These are phyloP conservation scores for Limnephilus auricula DNA, from an alignment of 2,888 invertebrate genomes.

Conservation along the genomic window DNA sequence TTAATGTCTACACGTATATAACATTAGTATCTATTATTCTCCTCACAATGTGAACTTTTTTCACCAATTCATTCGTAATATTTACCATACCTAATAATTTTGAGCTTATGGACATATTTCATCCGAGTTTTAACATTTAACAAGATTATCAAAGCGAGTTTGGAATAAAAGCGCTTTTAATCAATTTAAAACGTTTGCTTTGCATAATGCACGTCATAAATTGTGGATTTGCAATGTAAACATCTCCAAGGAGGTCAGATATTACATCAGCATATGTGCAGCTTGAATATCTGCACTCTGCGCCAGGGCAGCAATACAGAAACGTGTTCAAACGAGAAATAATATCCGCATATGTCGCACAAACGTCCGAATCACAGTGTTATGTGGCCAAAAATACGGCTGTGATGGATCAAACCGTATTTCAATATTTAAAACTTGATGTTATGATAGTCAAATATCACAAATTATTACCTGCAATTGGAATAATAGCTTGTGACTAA, in stretches of 20 bases:
- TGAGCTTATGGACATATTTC: neutral
- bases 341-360: neutral
- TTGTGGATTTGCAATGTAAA: constrained; percentile 22
- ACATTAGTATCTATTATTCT: too few species aligned
- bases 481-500: too few species aligned
- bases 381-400: neutral
- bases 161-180: neutral
- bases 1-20: too few species aligned
- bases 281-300: neutral
- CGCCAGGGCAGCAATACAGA: neutral
- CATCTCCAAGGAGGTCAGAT: constrained; percentile 32
- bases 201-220: constrained; percentile 6
- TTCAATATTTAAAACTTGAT: too few species aligned
- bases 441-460: too few species aligned
- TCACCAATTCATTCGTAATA: too few species aligned
- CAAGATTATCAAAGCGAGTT: neutral
- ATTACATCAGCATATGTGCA: constrained; percentile 37
- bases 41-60: too few species aligned
- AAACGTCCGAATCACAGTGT: neutral
- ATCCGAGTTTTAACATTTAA: neutral
- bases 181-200: constrained; percentile 9
- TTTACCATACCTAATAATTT: too few species aligned
- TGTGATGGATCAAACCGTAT: too few species aligned
- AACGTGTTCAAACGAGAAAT: constrained; percentile 2
- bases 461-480: too few species aligned